Base-by-base conservation (phyloP, 2,888 invertebrate genomes). In the Blomia tropicalis region DNA sequence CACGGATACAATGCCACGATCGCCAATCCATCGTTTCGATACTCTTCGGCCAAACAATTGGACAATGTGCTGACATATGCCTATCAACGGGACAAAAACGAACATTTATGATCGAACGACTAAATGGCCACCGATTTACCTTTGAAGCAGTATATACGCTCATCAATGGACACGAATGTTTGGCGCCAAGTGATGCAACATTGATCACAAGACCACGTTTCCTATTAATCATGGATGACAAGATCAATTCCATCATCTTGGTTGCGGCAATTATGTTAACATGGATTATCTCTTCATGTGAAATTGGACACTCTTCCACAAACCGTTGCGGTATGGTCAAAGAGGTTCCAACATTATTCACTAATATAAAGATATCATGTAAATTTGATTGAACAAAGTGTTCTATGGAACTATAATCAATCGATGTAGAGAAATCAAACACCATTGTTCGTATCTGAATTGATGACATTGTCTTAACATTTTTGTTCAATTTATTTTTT, bases 71-170 rank as follows among this genome's bases (percentile, higher is more conserved):
- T 74, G 68, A 5, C 63, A 47, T 30, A 62, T 56, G 32, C 47
- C 4, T 44, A 14, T 36, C 7, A 36, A 36, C 7, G 7, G 17
- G 7, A 17, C 36, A 36, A 36, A 11, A 17, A 36, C 7, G 7
- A 36, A 36, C 7, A 11, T 7, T 36, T 17, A 36, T 11, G 36
- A 11, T 36, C 17, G 7, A 11, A 36, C 17, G 17, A 36, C 7
- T 36, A n/a, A n/a, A n/a, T 36, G 7, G 7, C 23, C 14, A n/a
- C 1, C 11, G 14, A 43, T 43, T 41, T 22, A 68, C 85, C 80
- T 92, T 92, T 2, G 86, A 83, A 1, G 91, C 90, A 1, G 87
- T 85, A 73, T 93, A 93, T 0, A 89, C 84, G 0, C 87, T 82
- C 85, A 90, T 86, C 58, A 87, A 76, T 0, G 92, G 90, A 65